These are phyloP conservation scores for Hassar affinis DNA, from an alignment of 2,113 vertebrate genomes.

Conservation along the genomic window DNA sequence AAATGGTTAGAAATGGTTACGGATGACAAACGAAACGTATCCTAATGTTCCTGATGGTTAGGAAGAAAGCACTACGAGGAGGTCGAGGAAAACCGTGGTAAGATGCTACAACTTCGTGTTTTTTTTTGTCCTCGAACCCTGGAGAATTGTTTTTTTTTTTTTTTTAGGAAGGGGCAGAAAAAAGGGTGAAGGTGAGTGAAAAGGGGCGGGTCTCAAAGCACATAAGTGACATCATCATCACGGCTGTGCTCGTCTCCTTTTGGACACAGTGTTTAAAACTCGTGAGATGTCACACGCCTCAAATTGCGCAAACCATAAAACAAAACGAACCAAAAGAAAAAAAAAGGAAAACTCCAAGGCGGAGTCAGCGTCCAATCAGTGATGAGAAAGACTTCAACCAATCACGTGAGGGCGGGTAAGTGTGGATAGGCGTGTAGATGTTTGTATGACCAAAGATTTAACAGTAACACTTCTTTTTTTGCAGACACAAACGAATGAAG, in stretches of 20 bases:
- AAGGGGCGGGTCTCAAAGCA: not conserved
- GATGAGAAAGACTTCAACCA: conserved; percentile 72
- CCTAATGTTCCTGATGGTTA: conserved; percentile 81
- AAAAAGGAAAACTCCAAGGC: conserved; percentile 60
- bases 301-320: conserved; percentile 28
- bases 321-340: conserved; percentile 57
- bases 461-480: conserved; percentile 69
- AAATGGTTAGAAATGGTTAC: conserved; percentile 12
- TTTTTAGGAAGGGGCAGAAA: conserved; percentile 60
- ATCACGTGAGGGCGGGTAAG: conserved; percentile 64
- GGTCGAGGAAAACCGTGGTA: conserved; percentile 72
- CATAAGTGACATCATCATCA: conserved; percentile 28
- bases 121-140: conserved; percentile 65
- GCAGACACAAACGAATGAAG: conserved; percentile 85
- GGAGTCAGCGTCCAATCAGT: conserved; percentile 75
- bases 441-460: conserved; percentile 78
- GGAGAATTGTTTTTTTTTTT: conserved; percentile 65
- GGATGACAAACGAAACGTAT: conserved; percentile 68
- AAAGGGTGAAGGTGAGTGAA: conserved; percentile 64
- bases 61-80: conserved; percentile 92
- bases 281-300: conserved; percentile 63
- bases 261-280: conserved; percentile 58
- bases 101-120: conserved; percentile 70
- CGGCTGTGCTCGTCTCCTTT: conserved; percentile 69
- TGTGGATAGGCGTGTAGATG: conserved; percentile 64